Conservation (phyloP, 2,888 invertebrate species). For the Silvanus unidentatus region DNA sequence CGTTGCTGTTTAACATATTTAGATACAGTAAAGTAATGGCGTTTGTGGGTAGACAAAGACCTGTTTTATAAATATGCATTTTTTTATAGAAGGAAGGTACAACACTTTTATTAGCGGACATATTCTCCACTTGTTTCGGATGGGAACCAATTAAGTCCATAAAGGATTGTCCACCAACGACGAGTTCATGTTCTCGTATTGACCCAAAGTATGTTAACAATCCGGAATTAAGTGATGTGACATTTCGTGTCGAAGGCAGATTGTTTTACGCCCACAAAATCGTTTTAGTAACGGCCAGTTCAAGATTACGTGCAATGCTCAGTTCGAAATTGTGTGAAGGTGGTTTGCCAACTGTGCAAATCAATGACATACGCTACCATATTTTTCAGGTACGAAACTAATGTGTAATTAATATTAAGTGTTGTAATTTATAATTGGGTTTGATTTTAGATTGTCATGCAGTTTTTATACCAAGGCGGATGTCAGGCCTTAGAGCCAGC, state of each 20-base stretch:
- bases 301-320: conserved; percentile 79
- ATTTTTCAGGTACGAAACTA: conserved; percentile 73
- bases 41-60: not conserved
- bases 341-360: conserved; percentile 79
- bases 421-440: too few species aligned
- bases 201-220: conserved; percentile 93
- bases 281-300: conserved; percentile 84
- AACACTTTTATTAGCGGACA: conserved; percentile 78
- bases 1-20: conserved; percentile 83
- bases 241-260: conserved; percentile 85
- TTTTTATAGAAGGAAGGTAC: conserved; percentile 75
- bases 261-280: conserved; percentile 93
- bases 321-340: conserved; percentile 68
- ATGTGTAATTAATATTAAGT: not conserved
- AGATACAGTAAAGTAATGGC: conserved; percentile 76
- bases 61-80: too few species aligned
- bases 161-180: conserved; percentile 60
- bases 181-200: conserved; percentile 67
- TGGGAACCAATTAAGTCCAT: conserved; percentile 77
- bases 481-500: conserved; percentile 73
- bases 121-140: conserved; percentile 83
- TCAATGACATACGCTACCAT: conserved; percentile 87
- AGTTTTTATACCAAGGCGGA: conserved; percentile 86
- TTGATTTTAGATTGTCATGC: conserved; percentile 76
- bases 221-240: conserved; percentile 86